Percentiles rank a stretch among this genome's conserved stretches.
phyloP scores from a whole-genome alignment of 2,888 invertebrate genomes.

The Opisthograptis luteolata region DNA sequence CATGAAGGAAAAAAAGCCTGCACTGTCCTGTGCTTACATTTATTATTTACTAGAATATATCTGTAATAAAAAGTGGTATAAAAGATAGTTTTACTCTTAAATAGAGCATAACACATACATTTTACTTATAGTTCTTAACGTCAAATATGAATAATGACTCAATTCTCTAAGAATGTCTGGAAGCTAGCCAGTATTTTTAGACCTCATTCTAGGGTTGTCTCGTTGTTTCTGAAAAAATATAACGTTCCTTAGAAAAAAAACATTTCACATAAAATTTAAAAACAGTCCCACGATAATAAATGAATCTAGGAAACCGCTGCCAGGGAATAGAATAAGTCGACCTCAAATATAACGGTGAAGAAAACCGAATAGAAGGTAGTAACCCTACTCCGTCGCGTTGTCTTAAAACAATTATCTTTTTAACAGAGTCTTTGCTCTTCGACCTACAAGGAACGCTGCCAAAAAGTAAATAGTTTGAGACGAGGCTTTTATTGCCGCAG shows the following conservation, averaged over 20 bases:
- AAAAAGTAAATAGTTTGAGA: slow-evolving; percentile 46
- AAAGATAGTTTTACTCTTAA: slow-evolving; percentile 6
- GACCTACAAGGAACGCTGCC: slow-evolving; percentile 37
- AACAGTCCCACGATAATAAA: background rate
- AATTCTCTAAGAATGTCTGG: slow-evolving; percentile 45
- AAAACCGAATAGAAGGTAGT: background rate
- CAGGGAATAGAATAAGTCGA: no score
- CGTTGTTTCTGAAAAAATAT: background rate
- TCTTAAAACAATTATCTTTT: slow-evolving; percentile 36
- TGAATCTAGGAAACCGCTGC: background rate
- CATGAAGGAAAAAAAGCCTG: no score
- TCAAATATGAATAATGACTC: slow-evolving; percentile 48
- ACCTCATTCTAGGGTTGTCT: slow-evolving; percentile 7
- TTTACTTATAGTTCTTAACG: slow-evolving; percentile 31
- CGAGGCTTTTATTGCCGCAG: slow-evolving; percentile 45
- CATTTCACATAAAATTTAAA: no score
- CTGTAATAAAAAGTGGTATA: background rate
- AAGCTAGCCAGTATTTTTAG: slow-evolving; percentile 30
- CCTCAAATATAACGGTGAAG: no score
- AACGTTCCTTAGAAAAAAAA: background rate
- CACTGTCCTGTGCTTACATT: no score
- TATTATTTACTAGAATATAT: no score
- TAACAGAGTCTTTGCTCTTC: slow-evolving; percentile 18
- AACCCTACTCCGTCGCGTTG: slow-evolving; percentile 1
- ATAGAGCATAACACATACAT: slow-evolving; percentile 26